Conservation (phyloP, 2,797 vertebrate species). For the Poecilia picta region DNA sequence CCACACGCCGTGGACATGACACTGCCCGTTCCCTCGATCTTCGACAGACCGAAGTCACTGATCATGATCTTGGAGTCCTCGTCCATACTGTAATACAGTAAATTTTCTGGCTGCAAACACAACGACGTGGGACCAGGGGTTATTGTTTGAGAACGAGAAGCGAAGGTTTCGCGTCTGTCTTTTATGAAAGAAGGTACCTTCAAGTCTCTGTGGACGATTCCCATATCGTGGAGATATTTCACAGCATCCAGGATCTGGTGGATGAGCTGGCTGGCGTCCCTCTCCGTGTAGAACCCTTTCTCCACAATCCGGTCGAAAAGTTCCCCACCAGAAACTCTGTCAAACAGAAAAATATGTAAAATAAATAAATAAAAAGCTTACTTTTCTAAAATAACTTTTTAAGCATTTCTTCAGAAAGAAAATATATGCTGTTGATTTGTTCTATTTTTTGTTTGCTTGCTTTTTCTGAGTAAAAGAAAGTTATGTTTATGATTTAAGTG, state of each 20-base stretch:
- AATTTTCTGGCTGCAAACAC: slow-evolving; percentile 90
- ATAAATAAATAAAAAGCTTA: neutral
- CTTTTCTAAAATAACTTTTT: neutral
- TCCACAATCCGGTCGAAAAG: slow-evolving; percentile 97
- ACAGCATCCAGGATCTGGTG: slow-evolving; percentile 95
- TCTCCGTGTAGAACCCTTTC: slow-evolving; percentile 97
- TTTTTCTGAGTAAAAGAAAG: neutral
- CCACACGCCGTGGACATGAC: slow-evolving; percentile 96
- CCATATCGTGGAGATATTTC: slow-evolving; percentile 95
- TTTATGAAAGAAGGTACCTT: slow-evolving; percentile 81
- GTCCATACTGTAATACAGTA: slow-evolving; percentile 95
- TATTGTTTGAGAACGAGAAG: neutral
- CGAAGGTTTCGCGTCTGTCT: neutral
- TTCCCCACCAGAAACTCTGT: slow-evolving; percentile 94
- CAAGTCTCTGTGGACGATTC: slow-evolving; percentile 94
- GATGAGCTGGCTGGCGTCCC: slow-evolving; percentile 95
- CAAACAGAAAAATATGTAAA: neutral
- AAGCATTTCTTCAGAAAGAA: neutral
- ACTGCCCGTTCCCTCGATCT: slow-evolving; percentile 91
- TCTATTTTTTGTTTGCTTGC: neutral
- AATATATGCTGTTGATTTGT: neutral
- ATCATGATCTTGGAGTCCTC: slow-evolving; percentile 99
- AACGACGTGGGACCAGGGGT: neutral
- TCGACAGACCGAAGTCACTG: slow-evolving; percentile 96
- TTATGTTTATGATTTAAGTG: neutral